Base-by-base conservation (phyloP, 1,140 invertebrate species). In the Pinna nobilis region DNA sequence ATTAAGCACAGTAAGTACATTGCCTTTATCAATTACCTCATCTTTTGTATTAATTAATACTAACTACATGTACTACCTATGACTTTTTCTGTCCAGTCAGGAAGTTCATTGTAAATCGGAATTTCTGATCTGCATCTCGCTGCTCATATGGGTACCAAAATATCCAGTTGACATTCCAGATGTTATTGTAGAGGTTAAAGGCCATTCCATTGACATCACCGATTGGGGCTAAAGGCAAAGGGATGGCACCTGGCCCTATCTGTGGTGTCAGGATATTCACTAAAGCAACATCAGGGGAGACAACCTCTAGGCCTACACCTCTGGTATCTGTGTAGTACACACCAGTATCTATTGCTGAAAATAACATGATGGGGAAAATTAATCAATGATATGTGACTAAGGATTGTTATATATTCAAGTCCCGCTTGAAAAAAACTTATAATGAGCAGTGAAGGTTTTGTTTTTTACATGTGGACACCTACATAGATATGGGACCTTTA, bases 121-220 rank as follows among this genome's bases (percentile, higher is more conserved):
- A 82, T 37, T 78, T 80, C 49, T 73, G 71, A 35, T 71, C 35
- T 0, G 11, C 23, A 44, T 77, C 76, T 35, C 65, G 57, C 20
- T 44, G 44, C 35, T 76, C 53, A 65, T 77, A 86, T 15, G 84
- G 84, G 53, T 86, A 86, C 84, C 84, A 86, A 51, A 82, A 83
- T 37, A 86, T 85, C 35, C 78, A 85, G 61, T 86, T 86, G 0
- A 80, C 81, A 70, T 84, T 78, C 84, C 84, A 85, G 4, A 85
- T 65, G 74, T 86, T 86, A 59, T 86, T 86, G 60, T 76, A 83
- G 6, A 86, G 57, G 44, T 85, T 84, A 64, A 84, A 85, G 1
- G 79, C 76, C 37, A 85, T 70, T 23, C 84, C 83, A 28, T 65
- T 70, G 9, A 81, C 66, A 44, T 65, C n/a, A 5, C 50, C 76